These are phyloP conservation scores for Platycheirus albimanus DNA, from an alignment of 2,888 invertebrate species.

Conservation along the genomic window DNA sequence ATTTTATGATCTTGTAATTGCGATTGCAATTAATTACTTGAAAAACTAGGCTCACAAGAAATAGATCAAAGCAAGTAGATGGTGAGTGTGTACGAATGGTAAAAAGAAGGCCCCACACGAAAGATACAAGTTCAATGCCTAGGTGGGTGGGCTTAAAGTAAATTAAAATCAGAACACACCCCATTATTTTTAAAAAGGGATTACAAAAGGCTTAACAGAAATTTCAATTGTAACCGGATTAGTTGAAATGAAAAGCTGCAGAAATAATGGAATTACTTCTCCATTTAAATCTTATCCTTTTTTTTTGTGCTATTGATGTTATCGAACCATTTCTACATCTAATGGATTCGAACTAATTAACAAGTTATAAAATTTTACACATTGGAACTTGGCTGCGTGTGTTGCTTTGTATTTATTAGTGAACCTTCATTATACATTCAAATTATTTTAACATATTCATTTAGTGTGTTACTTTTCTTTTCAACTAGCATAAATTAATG, in stretches of 20 bases:
- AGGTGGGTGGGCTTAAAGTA: slow-evolving; percentile 54
- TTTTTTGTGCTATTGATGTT: slow-evolving; percentile 1
- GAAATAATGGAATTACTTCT: background rate
- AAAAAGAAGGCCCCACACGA: background rate
- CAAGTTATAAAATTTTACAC: slow-evolving; percentile 48
- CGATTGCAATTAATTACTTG: slow-evolving; percentile 59
- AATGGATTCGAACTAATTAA: slow-evolving; percentile 43
- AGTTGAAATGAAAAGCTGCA: background rate
- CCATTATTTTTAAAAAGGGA: slow-evolving; percentile 18
- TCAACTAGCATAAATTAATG: too few species aligned
- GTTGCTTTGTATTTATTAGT: too few species aligned
- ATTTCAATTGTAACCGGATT: background rate
- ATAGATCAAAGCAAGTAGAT: slow-evolving; percentile 37
- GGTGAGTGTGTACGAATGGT: background rate
- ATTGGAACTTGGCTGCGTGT: slow-evolving; percentile 23
- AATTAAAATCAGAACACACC: slow-evolving; percentile 59
- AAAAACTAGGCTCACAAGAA: slow-evolving; percentile 34
- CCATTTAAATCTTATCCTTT: background rate
- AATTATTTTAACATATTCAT: too few species aligned
- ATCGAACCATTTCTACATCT: slow-evolving; percentile 9
- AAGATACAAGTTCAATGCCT: slow-evolving; percentile 42
- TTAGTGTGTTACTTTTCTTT: too few species aligned
- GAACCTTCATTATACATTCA: too few species aligned
- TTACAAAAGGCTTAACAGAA: slow-evolving; percentile 4
- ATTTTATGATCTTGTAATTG: slow-evolving; percentile 56